Evolutionary conservation across 1,140 invertebrate species (phyloP), one percentile per base, ranked within the genome.

Genomic region (Ctenoplectra terminalis): DNA sequence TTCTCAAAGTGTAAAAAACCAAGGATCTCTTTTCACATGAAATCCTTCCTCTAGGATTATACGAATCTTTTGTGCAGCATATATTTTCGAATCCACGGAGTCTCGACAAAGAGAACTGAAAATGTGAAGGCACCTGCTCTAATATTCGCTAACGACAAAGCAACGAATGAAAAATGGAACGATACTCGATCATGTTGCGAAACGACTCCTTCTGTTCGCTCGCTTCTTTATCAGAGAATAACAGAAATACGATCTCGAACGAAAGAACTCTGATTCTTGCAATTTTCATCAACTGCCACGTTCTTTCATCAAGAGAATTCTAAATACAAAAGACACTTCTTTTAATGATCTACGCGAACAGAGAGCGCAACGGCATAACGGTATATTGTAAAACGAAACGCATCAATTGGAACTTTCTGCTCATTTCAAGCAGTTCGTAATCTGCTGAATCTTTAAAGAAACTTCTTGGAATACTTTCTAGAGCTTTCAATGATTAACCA

Each of bases 131-230:
- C 7, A n/a, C 2, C 26, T 54, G n/a, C 9, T 66, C 34, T 34
- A 54, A 52, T 46, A 31, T 56, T 64, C 60, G 48, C 37, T 64
- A 71, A 40, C 20, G 20, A 60, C 54, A 67, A 54, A 66, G 34
- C 4, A 6, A 0, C 9, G 15, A 78, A 61, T 60, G 54, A 43
- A 71, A 74, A 56, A 56, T 26, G n/a, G 37, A 64, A 52, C 23
- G 60, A 74, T 48, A 52, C 17, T 34, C 26, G 78, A 74, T 74
- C 60, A 31, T 26, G 56, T 52, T 63, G 58, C 17, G n/a, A 80
- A 80, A 64, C 52, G n/a, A 71, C 6, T 8, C 26, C 50, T 46
- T 29, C 0, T 37, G 34, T 17, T 17, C 17, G 26, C 26, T 56
- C n/a, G 15, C 29, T 26, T 29, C 6, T 64, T 34, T 34, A 46